Base-by-base conservation (phyloP, 2,113 vertebrate genomes). In the Murina feae region DNA sequence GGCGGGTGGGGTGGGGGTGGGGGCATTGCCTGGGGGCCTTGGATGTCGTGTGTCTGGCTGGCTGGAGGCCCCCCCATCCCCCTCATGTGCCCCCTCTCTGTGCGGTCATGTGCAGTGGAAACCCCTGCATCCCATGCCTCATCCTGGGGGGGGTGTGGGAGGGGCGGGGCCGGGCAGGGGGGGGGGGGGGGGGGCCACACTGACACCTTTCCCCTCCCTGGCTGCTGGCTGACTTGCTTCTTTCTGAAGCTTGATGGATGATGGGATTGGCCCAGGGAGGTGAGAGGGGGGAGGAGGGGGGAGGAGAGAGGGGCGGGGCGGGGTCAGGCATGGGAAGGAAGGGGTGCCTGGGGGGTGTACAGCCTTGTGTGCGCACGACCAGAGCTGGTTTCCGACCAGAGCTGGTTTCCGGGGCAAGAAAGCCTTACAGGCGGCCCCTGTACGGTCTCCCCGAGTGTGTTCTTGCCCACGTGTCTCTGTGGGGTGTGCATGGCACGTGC, bases 201-300 rank as follows among this genome's bases (percentile, higher is more conserved):
- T 96, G 96, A 96, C 74, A 6, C 86, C 83, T 94, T 66, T 96
- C 91, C 96, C 96, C 89, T 91, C 94, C 96, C 95, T 95, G 96
- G 93, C 95, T 96, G 91, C 96, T 97, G 95, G 95, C 94, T 97
- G 95, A 94, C 83, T 97, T 81, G 96, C 96, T 97, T 97, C 93
- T 5, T 97, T 97, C 93, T 5, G 94, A 97, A 97, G 95, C 93
- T 94, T 96, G 84, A 93, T 97, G 86, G 94, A 97, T 96, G 94
- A 97, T 96, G 96, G 92, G 94, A 94, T 91, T 95, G 97, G 96
- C 79, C 91, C 95, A 68, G 97, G 96, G 96, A 96, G 96, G 94
- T 97, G 95, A 93, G 96, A 91, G 42, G 81, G 44, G 87, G 68
- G 94, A 91, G 80, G 91, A 12, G 3, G 81, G 84, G 96, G n/a